These are phyloP conservation scores for Lobophora halterata DNA, from an alignment of 2,888 invertebrate species.

Conservation along the genomic window DNA sequence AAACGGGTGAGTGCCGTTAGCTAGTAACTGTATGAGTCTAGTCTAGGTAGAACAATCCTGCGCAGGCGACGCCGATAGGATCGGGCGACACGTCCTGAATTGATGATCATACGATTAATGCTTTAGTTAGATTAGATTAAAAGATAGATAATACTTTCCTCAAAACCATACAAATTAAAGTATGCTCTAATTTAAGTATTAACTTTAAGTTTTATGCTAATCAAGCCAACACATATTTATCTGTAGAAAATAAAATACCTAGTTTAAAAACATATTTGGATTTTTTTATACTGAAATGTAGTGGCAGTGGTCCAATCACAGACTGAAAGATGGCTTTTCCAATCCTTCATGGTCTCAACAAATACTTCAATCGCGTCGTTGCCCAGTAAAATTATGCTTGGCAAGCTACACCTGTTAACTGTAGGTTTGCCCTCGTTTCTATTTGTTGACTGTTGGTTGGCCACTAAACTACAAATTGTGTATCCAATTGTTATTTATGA, in stretches of 20 bases:
- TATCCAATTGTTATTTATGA: too few relatives aligned
- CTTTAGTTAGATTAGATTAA: neutral
- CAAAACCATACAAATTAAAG: too few relatives aligned
- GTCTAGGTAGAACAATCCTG: constrained; percentile 77
- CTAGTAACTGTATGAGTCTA: constrained; percentile 67
- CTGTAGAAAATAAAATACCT: too few relatives aligned
- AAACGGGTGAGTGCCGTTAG: constrained; percentile 72
- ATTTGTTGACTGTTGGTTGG: constrained; percentile 12
- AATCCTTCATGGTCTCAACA: too few relatives aligned
- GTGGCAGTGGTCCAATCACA: too few relatives aligned
- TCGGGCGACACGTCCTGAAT: constrained; percentile 70
- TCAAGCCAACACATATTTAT: too few relatives aligned
- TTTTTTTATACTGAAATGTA: too few relatives aligned
- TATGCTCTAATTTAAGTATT: too few relatives aligned
- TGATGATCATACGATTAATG: constrained; percentile 41
- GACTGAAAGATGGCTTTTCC: too few relatives aligned
- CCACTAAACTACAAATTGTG: neutral
- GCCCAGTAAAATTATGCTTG: constrained; percentile 18
- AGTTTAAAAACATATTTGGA: too few relatives aligned
- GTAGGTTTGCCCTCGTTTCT: constrained; percentile 16
- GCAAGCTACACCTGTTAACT: constrained; percentile 21
- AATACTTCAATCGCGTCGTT: constrained; percentile 10
- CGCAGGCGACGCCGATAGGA: constrained; percentile 55
- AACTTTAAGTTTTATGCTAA: too few relatives aligned
- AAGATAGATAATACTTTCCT: too few relatives aligned